Evolutionary conservation across 2,113 vertebrate genomes (phyloP), one percentile per base, ranked within the genome.

Genomic region (Pseudorectes ferrugineus): DNA sequence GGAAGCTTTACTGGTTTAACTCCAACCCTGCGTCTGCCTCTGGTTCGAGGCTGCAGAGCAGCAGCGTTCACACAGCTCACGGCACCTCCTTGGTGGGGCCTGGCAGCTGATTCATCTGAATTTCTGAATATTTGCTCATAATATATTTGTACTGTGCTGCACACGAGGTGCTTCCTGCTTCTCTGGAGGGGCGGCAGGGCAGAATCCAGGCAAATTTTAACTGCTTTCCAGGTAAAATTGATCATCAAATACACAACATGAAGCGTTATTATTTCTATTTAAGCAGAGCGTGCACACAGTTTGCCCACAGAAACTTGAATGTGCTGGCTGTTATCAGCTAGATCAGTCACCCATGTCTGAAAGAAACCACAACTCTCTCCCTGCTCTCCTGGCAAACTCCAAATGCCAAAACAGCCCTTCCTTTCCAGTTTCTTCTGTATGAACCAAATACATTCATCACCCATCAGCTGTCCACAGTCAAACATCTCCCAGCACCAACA

Each of bases 291-390:
- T 1, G 42, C 33, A 38, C 3, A 8, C 55, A 77, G 67, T n/a
- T 94, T 36, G 85, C 68, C 85, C 83, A 57, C 35, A 93, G 85
- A 55, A 71, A 43, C 31, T 11, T 36, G 18, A 66, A 57, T 59
- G 17, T 51, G 35, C 40, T 61, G 33, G 9, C 6, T 79, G 51
- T 70, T 63, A 82, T 28, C 76, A 74, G 45, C 43, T 10, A 26
- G 28, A 63, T 36, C 57, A 63, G 43, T 35, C 86, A 88, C 43
- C 88, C 43, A 24, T 2, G 72, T 42, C 94, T 72, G 63, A 21
- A 76, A 67, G 38, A 89, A 96, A 63, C 45, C 74, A 67, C 72
- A 94, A 26, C 77, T 57, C 72, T 73, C 54, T 71, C 72, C 16
- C 5, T 6, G 31, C 8, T 33, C 7, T 16, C 75, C n/a, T 73